Conservation (phyloP, 2,113 vertebrate genomes). For the Hypanus sabinus region DNA sequence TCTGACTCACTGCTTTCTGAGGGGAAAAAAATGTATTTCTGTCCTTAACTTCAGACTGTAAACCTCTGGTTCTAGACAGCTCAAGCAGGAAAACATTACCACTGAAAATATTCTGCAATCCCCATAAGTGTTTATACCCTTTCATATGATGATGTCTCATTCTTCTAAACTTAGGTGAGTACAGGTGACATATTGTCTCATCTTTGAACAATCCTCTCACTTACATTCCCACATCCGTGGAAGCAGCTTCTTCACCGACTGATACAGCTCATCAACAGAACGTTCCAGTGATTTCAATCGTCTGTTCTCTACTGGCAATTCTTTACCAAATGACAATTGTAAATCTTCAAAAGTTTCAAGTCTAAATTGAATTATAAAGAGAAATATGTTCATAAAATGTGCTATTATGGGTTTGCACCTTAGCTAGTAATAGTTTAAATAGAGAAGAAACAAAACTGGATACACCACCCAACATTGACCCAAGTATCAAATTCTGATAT, state of each 20-base stretch:
- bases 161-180: background rate
- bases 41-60: too few relatives aligned
- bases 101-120: too few relatives aligned
- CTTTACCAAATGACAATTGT: background rate
- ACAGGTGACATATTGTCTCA: background rate
- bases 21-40: too few relatives aligned
- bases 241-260: background rate
- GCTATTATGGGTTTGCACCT: background rate
- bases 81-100: too few relatives aligned
- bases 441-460: too few relatives aligned
- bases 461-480: background rate
- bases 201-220: background rate
- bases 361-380: background rate
- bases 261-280: background rate
- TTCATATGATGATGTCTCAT: too few relatives aligned
- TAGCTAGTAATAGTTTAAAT: background rate
- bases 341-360: slow-evolving; percentile 23
- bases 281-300: background rate
- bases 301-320: background rate
- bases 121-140: too few relatives aligned
- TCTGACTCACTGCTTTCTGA: too few relatives aligned
- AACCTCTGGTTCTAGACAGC: too few relatives aligned
- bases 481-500: too few relatives aligned
- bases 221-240: slow-evolving; percentile 30
- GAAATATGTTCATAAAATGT: background rate